Percentiles rank a stretch among this genome's conserved stretches.
phyloP scores from a whole-genome alignment of 2,888 invertebrate genomes.

The Blastobasis adustella region DNA sequence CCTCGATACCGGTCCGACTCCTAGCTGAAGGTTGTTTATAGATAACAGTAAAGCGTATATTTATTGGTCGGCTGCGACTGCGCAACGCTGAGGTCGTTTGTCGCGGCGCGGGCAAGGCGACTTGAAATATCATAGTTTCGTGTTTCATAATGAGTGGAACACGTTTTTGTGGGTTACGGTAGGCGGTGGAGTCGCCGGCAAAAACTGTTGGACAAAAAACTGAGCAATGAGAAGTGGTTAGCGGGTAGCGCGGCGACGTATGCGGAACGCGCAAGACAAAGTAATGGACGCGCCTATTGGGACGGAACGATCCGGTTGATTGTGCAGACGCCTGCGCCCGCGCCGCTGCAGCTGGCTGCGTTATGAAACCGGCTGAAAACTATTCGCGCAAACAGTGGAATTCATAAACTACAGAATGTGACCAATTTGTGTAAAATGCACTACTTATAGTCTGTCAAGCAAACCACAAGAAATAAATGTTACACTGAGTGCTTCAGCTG shows the following conservation, averaged over 20 bases:
- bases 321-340: constrained; percentile 17
- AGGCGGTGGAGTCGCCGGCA: constrained; percentile 42
- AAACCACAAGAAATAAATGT: too few species aligned
- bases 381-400: constrained; percentile 21
- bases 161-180: constrained; percentile 52
- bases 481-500: too few species aligned
- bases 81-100: constrained; percentile 52
- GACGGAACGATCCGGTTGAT: constrained; percentile 58
- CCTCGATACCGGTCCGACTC: constrained; percentile 61
- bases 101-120: constrained; percentile 36
- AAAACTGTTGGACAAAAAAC: constrained; percentile 13
- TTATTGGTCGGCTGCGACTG: constrained; percentile 53
- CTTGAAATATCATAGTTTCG: constrained; percentile 66
- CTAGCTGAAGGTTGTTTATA: constrained; percentile 58
- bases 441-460: too few species aligned
- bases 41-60: constrained; percentile 70
- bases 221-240: constrained; percentile 15
- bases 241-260: constrained; percentile 18
- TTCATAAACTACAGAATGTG: too few species aligned
- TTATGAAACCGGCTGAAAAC: too few species aligned
- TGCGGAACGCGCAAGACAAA: constrained; percentile 30
- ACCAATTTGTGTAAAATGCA: too few species aligned
- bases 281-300: constrained; percentile 51
- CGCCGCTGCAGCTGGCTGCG: constrained; percentile 17
- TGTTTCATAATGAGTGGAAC: constrained; percentile 70